phyloP scores from a whole-genome alignment of 2,888 invertebrate genomes.

The Macropis europaea region DNA sequence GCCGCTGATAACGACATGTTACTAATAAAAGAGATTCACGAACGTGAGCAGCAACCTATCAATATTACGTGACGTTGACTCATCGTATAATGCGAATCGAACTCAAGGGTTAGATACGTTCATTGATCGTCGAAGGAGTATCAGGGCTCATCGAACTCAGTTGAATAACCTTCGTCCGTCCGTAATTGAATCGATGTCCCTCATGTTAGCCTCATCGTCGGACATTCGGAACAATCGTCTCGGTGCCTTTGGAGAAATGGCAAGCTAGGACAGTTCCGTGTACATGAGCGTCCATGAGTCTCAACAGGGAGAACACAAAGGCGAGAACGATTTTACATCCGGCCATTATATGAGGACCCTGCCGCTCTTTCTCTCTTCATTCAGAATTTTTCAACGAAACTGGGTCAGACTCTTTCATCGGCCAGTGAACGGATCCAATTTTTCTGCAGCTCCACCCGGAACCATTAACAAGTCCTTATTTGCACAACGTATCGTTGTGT shows the following conservation, averaged over 20 bases:
- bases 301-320: neutral
- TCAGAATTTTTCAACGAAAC: neutral
- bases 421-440: neutral
- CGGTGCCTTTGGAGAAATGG: conserved; percentile 7
- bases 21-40: too few species aligned
- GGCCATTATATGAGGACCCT: neutral
- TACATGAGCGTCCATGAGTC: neutral
- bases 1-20: too few species aligned
- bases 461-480: neutral
- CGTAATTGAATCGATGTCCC: conserved; percentile 22
- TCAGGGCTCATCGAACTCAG: neutral
- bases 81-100: too few species aligned
- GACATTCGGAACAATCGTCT: conserved; percentile 11
- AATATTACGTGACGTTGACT: too few species aligned
- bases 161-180: conserved; percentile 1
- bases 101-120: too few species aligned
- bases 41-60: too few species aligned
- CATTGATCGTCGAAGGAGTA: neutral
- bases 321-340: neutral
- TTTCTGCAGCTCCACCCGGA: too few species aligned
- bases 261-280: neutral
- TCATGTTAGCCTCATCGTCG: conserved; percentile 11
- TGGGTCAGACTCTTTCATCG: neutral
- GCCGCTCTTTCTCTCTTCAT: neutral
- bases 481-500: neutral